phyloP scores from a whole-genome alignment of 2,888 invertebrate genomes.

The Lithophane semibrunnea region DNA sequence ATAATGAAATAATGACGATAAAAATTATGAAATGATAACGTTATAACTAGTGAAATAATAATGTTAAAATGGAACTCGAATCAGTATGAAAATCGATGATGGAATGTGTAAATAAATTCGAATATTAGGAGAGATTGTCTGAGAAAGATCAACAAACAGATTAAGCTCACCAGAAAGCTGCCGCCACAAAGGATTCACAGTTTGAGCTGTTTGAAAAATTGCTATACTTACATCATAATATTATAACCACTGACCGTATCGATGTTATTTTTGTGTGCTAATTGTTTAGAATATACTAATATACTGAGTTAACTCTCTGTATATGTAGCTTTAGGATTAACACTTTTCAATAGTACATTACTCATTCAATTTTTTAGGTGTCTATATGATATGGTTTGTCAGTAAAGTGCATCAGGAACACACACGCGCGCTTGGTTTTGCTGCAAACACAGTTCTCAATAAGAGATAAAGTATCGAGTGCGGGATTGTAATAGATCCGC shows the following conservation, averaged over 20 bases:
- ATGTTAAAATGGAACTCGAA: constrained; percentile 58
- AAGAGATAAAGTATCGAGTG: background rate
- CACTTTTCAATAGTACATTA: constrained; percentile 39
- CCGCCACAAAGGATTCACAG: constrained; percentile 60
- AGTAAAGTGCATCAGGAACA: constrained; percentile 34
- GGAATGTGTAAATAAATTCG: constrained; percentile 67
- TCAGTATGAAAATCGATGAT: constrained; percentile 60
- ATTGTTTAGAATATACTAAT: constrained; percentile 38
- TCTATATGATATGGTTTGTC: constrained; percentile 39
- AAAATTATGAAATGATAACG: constrained; percentile 45
- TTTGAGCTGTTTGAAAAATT: constrained; percentile 2
- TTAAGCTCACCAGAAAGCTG: constrained; percentile 55
- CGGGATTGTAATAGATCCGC: background rate
- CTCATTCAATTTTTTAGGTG: constrained; percentile 33
- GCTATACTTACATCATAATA: constrained; percentile 1
- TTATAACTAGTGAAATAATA: constrained; percentile 54
- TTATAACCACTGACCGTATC: constrained; percentile 6
- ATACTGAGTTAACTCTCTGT: constrained; percentile 22
- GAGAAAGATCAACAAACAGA: constrained; percentile 54
- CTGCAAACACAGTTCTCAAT: constrained; percentile 11
- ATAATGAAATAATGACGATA: constrained; percentile 9
- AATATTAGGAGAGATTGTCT: constrained; percentile 57
- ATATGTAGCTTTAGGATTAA: constrained; percentile 41
- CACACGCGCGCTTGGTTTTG: constrained; percentile 21
- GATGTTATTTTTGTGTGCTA: constrained; percentile 36